Evolutionary conservation across 2,113 vertebrate genomes (phyloP).

Genomic region (Megaceryle torquata): DNA sequence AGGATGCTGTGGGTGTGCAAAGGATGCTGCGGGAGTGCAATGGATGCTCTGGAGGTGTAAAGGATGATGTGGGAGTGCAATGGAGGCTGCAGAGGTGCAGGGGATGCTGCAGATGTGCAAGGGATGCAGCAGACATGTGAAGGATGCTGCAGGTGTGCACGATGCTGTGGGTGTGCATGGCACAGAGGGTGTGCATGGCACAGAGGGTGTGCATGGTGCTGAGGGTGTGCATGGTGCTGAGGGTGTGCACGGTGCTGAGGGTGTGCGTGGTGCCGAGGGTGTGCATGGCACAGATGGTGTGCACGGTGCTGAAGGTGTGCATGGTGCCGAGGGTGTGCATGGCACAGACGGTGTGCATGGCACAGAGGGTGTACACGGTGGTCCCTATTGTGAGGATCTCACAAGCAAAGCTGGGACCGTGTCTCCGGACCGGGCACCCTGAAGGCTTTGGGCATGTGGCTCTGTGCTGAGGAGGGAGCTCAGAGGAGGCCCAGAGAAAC

Average conservation of each 20-base stretch:
- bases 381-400: rapidly evolving
- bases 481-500: not conserved
- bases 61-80: not conserved
- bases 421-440: rapidly evolving
- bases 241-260: too few species aligned
- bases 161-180: not conserved
- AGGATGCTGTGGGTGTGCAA: too few species aligned
- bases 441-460: rapidly evolving
- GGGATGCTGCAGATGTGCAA: not conserved
- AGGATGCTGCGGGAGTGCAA: not conserved
- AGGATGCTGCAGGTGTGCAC: not conserved
- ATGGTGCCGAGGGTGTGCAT: rapidly evolving
- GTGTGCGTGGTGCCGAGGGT: rapidly evolving
- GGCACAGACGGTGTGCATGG: rapidly evolving
- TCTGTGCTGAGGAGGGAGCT: not conserved
- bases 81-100: not conserved
- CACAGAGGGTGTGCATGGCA: not conserved
- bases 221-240: rapidly evolving
- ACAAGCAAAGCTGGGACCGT: rapidly evolving
- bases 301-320: too few species aligned
- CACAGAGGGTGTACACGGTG: rapidly evolving
- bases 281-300: not conserved
- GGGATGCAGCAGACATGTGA: not conserved
- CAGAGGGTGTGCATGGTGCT: rapidly evolving
- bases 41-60: not conserved